Evolutionary conservation across 2,888 invertebrate genomes (phyloP).

Genomic region (Drosophila greeni): DNA sequence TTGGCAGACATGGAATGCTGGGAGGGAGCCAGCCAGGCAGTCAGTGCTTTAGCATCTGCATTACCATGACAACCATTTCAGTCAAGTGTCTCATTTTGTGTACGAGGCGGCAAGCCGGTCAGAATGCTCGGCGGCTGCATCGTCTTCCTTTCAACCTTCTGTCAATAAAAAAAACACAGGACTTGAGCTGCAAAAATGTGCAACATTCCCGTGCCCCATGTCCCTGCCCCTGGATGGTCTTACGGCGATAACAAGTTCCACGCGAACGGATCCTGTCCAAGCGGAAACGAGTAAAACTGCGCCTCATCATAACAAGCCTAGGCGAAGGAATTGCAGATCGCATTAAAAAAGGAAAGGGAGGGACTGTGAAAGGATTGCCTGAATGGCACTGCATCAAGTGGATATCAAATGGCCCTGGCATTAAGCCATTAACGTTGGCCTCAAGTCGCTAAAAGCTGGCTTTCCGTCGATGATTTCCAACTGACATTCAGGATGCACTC

Average conservation of each 20-base stretch:
- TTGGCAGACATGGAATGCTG: background rate
- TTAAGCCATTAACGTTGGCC: slow-evolving; percentile 36
- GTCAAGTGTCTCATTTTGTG: slow-evolving; percentile 68
- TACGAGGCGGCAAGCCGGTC: slow-evolving; percentile 56
- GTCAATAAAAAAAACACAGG: slow-evolving; percentile 35
- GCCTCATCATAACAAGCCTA: slow-evolving; percentile 46
- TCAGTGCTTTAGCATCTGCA: slow-evolving; percentile 15
- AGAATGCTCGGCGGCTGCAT: background rate
- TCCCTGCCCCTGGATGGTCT: background rate
- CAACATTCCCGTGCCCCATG: slow-evolving; percentile 6
- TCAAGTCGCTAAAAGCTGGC: slow-evolving; percentile 8
- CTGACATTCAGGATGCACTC: background rate
- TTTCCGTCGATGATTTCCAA: background rate
- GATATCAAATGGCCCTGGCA: slow-evolving; percentile 43
- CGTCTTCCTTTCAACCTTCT: slow-evolving; percentile 38
- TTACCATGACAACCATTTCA: slow-evolving; percentile 58
- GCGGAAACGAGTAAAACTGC: slow-evolving; percentile 54
- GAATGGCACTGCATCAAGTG: slow-evolving; percentile 21
- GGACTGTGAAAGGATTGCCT: slow-evolving; percentile 15
- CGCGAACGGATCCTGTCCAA: slow-evolving; percentile 56
- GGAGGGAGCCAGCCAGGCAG: background rate
- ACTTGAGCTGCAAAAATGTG: slow-evolving; percentile 45
- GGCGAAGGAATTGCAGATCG: slow-evolving; percentile 30
- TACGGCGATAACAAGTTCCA: slow-evolving; percentile 59
- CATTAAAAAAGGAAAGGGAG: slow-evolving; percentile 33